These are phyloP conservation scores for Drosophila carrolli DNA, from an alignment of 1,140 invertebrate genomes.

Conservation along the genomic window DNA sequence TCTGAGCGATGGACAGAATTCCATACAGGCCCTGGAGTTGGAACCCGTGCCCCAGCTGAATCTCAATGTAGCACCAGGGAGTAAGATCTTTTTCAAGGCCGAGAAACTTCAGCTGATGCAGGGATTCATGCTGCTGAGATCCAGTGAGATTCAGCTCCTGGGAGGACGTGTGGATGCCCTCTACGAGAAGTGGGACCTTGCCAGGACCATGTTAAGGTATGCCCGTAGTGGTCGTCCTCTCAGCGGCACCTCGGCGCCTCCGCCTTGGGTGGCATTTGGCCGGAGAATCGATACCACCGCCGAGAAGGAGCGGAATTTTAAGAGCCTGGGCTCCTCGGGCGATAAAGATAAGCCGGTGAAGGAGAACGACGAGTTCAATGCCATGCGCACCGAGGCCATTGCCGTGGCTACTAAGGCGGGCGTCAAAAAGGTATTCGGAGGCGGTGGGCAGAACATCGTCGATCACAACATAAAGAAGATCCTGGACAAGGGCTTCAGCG, in stretches of 20 bases:
- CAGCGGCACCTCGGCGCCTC: constrained; percentile 91
- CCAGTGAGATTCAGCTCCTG: constrained; percentile 88
- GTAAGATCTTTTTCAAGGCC: constrained; percentile 87
- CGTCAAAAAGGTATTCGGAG: constrained; percentile 90
- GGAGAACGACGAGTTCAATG: constrained; percentile 93
- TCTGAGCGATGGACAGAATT: constrained; percentile 93
- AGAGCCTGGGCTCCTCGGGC: constrained; percentile 86
- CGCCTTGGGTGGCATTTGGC: constrained; percentile 96
- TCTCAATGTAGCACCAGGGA: constrained; percentile 91
- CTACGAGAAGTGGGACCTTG: constrained; percentile 95
- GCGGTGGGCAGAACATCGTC: constrained; percentile 89
- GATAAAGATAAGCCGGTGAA: constrained; percentile 87
- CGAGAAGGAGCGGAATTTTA: constrained; percentile 89
- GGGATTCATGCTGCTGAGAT: constrained; percentile 90
- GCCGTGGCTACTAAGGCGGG: constrained; percentile 93
- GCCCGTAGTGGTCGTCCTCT: constrained; percentile 87
- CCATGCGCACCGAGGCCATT: constrained; percentile 93
- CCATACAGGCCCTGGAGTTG: constrained; percentile 90
- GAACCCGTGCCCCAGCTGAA: constrained; percentile 88
- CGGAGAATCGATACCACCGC: constrained; percentile 87
- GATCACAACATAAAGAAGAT: constrained; percentile 93
- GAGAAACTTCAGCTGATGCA: constrained; percentile 87
- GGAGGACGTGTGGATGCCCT: constrained; percentile 93
- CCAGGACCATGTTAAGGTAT: constrained; percentile 91
- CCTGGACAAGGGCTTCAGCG: constrained; percentile 91